phyloP scores from a whole-genome alignment of 2,113 vertebrate species.

The Podarcis raffonei region DNA sequence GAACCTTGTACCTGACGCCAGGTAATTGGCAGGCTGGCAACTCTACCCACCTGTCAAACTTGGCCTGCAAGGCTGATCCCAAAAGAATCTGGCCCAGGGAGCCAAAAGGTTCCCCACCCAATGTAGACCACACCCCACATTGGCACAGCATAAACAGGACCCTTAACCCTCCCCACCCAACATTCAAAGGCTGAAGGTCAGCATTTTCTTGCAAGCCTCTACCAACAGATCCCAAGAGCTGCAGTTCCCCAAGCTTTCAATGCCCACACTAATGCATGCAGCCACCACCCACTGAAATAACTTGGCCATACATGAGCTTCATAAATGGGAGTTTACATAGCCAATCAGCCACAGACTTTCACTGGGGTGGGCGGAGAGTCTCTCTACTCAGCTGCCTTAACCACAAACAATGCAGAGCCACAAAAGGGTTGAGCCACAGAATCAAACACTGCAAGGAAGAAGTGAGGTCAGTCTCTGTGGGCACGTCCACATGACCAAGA shows the following conservation, averaged over 20 bases:
- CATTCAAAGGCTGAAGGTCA: neutral
- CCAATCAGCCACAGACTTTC: neutral
- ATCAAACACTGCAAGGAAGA: neutral
- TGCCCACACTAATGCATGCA: neutral
- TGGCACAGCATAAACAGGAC: neutral
- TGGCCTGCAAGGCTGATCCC: too few relatives aligned
- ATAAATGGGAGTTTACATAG: neutral
- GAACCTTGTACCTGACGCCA: too few relatives aligned
- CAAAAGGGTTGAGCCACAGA: neutral
- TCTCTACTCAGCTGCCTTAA: neutral
- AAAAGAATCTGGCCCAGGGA: too few relatives aligned
- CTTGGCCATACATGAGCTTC: neutral
- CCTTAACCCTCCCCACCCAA: neutral
- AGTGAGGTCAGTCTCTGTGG: neutral
- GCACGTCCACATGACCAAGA: too few relatives aligned
- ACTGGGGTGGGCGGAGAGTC: too few relatives aligned
- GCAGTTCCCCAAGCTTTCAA: neutral
- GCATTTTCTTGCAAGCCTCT: neutral
- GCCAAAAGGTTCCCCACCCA: too few relatives aligned
- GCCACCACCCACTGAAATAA: neutral
- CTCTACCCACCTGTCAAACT: too few relatives aligned
- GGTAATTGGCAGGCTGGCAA: too few relatives aligned
- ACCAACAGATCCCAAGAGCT: neutral
- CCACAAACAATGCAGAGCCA: neutral
- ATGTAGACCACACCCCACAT: too few relatives aligned